Base-by-base conservation (phyloP, 2,888 invertebrate genomes). In the Mylabris sibirica region DNA sequence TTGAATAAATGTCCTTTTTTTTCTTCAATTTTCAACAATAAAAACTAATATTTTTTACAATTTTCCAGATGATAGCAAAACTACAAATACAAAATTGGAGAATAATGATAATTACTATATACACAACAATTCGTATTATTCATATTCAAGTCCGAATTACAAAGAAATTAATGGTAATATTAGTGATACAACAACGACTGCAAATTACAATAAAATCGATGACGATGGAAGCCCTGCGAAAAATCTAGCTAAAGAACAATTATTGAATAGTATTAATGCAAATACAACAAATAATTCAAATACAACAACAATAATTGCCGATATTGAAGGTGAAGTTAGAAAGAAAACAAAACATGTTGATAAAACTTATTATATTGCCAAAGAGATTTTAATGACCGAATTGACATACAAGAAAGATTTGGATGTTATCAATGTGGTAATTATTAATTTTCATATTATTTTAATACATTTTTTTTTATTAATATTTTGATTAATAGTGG, bases 351-450 rank as follows among this genome's bases (percentile, higher is more conserved):
- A 80, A 72, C 76, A 78, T 20, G 74, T 79, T 2, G 93, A 93
- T 78, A 90, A 89, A 79, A 90, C 90, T 20, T 96, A 95, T 84
- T 96, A 92, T 83, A 91, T 96, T 75, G 93, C 94, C 63, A 97
- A 97, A 84, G 98, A 98, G 85, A 88, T 98, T 76, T 88, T 98
- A 65, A 97, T 97, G 95, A 98, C 97, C 0, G 98, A 98, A 83
- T 88, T 97, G 76, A 98, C 98, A 0, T 98, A 97, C 84, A 95
- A 95, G 81, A 94, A 96, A 80, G 98, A 98, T 83, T 86, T 98
- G 77, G 97, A 97, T 83, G 93, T 98, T 57, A 89, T 98, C 71
- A 95, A 95, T 83, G 89, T 93, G 82, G 96, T 96, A 83, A 88
- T 92, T 87, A 70, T 24, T 68, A 62, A 61, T 60, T 1, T 22